Conservation (phyloP, 2,113 vertebrate species). For the Gila orcuttii region DNA sequence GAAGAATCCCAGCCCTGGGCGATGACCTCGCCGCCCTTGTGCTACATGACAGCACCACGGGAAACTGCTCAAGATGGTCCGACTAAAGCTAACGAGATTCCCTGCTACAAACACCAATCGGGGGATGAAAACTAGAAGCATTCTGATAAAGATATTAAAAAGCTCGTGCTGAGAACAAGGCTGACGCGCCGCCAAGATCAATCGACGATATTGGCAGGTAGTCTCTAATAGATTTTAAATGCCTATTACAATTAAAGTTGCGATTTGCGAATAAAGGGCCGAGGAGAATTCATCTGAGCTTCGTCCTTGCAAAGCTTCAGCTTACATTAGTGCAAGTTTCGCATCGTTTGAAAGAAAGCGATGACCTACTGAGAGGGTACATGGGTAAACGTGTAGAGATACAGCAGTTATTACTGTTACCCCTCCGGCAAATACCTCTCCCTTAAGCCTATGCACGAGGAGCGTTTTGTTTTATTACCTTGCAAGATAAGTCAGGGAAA, state of each 20-base stretch:
- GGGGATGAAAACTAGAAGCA: conserved; percentile 84
- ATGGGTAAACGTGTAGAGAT: conserved; percentile 85
- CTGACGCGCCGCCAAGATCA: conserved; percentile 79
- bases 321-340: conserved; percentile 85
- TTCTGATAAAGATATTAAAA: conserved; percentile 83
- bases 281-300: conserved; percentile 57
- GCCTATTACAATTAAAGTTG: conserved; percentile 70
- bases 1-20: conserved; percentile 81
- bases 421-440: conserved; percentile 96
- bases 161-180: conserved; percentile 79
- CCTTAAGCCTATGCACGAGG: conserved; percentile 84
- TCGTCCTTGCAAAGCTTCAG: conserved; percentile 70
- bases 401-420: conserved; percentile 90
- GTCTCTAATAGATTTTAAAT: conserved; percentile 76
- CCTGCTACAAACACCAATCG: conserved; percentile 81
- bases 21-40: conserved; percentile 77
- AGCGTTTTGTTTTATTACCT: conserved; percentile 98
- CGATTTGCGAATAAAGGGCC: conserved; percentile 67
- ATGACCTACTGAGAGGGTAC: conserved; percentile 90
- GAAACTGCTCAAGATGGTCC: conserved; percentile 81
- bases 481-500: conserved; percentile 87
- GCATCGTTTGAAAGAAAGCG: conserved; percentile 84
- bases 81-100: conserved; percentile 81
- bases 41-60: conserved; percentile 80
- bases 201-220: conserved; percentile 78